Base-by-base conservation (phyloP, 2,113 vertebrate genomes). In the Tylochromis polylepis region DNA sequence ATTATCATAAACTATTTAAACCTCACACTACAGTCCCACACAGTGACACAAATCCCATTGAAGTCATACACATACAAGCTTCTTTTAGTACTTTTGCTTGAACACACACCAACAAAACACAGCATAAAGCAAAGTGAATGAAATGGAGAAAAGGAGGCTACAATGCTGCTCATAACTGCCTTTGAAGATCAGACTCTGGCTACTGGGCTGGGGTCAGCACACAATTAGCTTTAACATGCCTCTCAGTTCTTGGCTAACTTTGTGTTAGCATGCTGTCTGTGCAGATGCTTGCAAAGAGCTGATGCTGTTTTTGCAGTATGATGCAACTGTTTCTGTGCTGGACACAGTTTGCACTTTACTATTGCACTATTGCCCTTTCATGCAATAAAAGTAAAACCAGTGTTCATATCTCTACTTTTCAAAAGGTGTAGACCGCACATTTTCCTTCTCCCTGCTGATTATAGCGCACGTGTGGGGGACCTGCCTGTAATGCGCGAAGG, bases 221-320 rank as follows among this genome's bases (percentile, higher is more conserved):
- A 70, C 38, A 70, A 15, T 70, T 43, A 6, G n/a, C 38, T 70
- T 70, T 0, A 24, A 0, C 0, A 38, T 70, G 12, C 3, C 20
- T 67, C 3, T 67, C 16, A 14, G 62, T 22, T 67, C 0, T 24
- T 70, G 20, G 62, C 11, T 67, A 41, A 34, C 62, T 67, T 0
- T 67, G 62, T 15, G 62, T 41, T 41, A 67, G 20, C 62, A 67
- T 67, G 62, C 62, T 67, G n/a, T 43, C 65, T 70, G 65, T 43
- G n/a, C 38, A 70, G 65, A 43, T 70, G 65, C n/a, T 70, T 43
- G 65, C 38, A 41, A 70, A 70, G 65, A 70, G 38, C 38, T 4
- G 1, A 24, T 10, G n/a, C 38, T 43, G 38, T 0, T 24, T 46
- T 43, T 24, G 38, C 6, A 24, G 12, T 70, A 24, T 27, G 38